Conservation (phyloP, 2,888 invertebrate species). For the Hirtodrosophila duncani region DNA sequence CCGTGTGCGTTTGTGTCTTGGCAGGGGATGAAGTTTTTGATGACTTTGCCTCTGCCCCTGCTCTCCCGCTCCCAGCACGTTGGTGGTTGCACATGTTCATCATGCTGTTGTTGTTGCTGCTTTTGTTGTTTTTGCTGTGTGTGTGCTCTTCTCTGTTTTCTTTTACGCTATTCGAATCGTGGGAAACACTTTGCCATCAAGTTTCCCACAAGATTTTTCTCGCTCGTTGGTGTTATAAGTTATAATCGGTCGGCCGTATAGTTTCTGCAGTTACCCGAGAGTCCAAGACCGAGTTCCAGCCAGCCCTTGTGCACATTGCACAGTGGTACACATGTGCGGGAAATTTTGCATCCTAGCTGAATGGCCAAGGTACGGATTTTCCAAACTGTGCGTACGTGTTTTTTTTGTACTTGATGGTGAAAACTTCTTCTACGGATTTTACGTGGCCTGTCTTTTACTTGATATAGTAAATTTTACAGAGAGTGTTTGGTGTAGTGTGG, state of each 20-base stretch:
- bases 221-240: conserved; percentile 74
- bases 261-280: conserved; percentile 32
- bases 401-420: conserved; percentile 27
- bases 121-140: conserved; percentile 31
- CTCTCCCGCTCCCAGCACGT: conserved; percentile 21
- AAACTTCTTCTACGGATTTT: conserved; percentile 33
- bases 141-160: conserved; percentile 68
- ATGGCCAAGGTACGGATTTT: conserved; percentile 36
- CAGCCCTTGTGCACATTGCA: conserved; percentile 69
- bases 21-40: conserved; percentile 68
- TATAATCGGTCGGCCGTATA: conserved; percentile 66
- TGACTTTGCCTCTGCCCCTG: conserved; percentile 19
- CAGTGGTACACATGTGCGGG: conserved; percentile 64
- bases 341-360: conserved; percentile 24
- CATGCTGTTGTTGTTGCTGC: conserved; percentile 38
- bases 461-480: conserved; percentile 10
- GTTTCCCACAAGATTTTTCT: conserved; percentile 79
- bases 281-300: conserved; percentile 26
- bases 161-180: conserved; percentile 75
- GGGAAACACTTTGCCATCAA: conserved; percentile 78
- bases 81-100: conserved; percentile 59
- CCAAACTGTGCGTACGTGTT: too few species aligned
- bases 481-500: neutral
- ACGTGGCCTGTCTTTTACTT: conserved; percentile 19
- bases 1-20: conserved; percentile 37